Evolutionary conservation across 2,797 vertebrate species (phyloP).

Genomic region (Microchirus variegatus): DNA sequence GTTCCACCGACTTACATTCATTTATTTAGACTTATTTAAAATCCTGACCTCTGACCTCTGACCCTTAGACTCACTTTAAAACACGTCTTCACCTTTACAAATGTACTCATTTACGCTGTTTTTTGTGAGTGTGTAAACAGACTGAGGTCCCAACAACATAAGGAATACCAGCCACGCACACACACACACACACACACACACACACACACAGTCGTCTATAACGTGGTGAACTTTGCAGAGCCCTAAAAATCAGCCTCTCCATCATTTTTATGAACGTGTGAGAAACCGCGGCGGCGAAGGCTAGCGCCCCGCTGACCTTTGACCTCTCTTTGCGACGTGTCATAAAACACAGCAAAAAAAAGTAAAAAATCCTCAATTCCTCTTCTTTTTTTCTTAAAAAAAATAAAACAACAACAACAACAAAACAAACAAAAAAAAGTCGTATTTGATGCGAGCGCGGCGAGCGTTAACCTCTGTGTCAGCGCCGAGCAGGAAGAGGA

Average conservation of each 20-base stretch:
- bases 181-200: slow-evolving; percentile 44
- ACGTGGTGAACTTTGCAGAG: slow-evolving; percentile 77
- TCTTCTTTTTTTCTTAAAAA: slow-evolving; percentile 19
- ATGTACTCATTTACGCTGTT: too few relatives aligned
- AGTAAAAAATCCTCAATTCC: too few relatives aligned
- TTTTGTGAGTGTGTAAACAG: neutral
- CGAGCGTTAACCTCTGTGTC: slow-evolving; percentile 48
- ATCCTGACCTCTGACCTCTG: too few relatives aligned
- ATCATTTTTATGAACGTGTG: slow-evolving; percentile 69
- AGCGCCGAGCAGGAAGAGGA: slow-evolving; percentile 56
- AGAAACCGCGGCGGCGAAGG: slow-evolving; percentile 37
- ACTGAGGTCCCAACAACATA: neutral
- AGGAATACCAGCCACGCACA: neutral
- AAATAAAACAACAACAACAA: slow-evolving; percentile 5
- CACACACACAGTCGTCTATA: slow-evolving; percentile 24
- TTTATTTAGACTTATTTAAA: too few relatives aligned
- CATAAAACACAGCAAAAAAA: slow-evolving; percentile 55
- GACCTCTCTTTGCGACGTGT: slow-evolving; percentile 53
- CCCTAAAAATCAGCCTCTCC: slow-evolving; percentile 70
- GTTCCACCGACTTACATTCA: too few relatives aligned
- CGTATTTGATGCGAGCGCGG: slow-evolving; percentile 62
- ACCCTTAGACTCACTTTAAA: too few relatives aligned
- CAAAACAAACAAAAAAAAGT: slow-evolving; percentile 1
- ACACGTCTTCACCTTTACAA: too few relatives aligned
- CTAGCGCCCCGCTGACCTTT: slow-evolving; percentile 57